Percentiles rank a stretch among this genome's conserved stretches.
These are phyloP conservation scores for Antechinus stuartii DNA, from an alignment of 2,113 vertebrate species.

Conservation along the genomic window DNA sequence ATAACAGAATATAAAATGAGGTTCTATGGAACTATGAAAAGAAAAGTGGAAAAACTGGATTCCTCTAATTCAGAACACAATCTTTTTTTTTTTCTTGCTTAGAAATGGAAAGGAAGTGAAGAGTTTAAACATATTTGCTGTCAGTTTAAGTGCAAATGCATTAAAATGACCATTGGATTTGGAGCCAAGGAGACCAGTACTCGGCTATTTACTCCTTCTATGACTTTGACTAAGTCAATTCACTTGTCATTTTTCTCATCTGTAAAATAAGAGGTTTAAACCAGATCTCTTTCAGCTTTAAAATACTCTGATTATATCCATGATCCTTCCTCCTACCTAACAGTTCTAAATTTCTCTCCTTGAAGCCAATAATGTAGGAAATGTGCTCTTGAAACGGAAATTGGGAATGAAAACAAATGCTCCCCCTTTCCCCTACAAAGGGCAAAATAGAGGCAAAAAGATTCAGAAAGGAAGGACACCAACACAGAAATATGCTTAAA, in stretches of 20 bases:
- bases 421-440: neutral
- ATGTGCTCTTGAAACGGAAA: neutral
- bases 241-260: neutral
- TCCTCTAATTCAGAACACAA: neutral
- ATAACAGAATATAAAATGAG: neutral
- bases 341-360: neutral
- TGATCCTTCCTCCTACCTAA: neutral
- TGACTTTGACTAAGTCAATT: neutral
- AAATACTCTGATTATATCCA: neutral
- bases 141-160: neutral
- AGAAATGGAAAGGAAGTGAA: neutral
- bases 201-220: neutral
- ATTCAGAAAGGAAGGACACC: neutral
- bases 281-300: neutral
- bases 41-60: neutral
- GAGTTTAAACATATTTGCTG: neutral
- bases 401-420: neutral
- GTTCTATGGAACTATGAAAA: neutral
- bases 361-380: neutral
- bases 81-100: neutral
- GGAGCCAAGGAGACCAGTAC: neutral
- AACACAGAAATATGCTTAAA: neutral
- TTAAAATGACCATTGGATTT: neutral
- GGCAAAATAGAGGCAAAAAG: neutral
- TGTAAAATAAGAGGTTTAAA: neutral